phyloP scores from a whole-genome alignment of 2,113 vertebrate genomes.

The Neopipo cinnamomea region DNA sequence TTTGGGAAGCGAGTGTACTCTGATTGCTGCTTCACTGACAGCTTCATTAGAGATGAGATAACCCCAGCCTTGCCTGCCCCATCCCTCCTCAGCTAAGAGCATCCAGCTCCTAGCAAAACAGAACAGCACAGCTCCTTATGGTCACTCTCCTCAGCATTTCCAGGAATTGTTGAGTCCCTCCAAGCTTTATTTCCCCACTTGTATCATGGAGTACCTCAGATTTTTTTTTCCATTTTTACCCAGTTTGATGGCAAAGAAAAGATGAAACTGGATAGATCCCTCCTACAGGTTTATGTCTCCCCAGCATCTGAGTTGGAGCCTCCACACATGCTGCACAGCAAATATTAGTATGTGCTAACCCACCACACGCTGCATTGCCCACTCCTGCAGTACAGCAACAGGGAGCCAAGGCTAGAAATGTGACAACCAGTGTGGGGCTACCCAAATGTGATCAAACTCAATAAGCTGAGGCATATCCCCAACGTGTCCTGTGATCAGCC shows the following conservation, averaged over 20 bases:
- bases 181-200: background rate
- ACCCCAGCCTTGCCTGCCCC: background rate
- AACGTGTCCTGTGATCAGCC: background rate
- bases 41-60: conserved; percentile 42
- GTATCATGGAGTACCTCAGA: accelerated
- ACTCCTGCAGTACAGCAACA: accelerated
- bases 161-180: background rate
- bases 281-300: background rate
- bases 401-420: background rate
- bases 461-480: background rate
- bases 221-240: background rate
- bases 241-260: background rate
- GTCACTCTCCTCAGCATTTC: background rate
- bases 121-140: background rate
- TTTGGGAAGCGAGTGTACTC: background rate
- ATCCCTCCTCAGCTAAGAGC: background rate
- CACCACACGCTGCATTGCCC: background rate
- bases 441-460: accelerated
- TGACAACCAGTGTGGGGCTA: accelerated
- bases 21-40: conserved; percentile 28
- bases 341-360: background rate
- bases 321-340: background rate
- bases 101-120: background rate
- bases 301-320: background rate
- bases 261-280: background rate